A percentile compares a stretch with the other conserved stretches of the same genome.
phyloP scores from a whole-genome alignment of 1,140 invertebrate species.

The Drosophila aff. region DNA sequence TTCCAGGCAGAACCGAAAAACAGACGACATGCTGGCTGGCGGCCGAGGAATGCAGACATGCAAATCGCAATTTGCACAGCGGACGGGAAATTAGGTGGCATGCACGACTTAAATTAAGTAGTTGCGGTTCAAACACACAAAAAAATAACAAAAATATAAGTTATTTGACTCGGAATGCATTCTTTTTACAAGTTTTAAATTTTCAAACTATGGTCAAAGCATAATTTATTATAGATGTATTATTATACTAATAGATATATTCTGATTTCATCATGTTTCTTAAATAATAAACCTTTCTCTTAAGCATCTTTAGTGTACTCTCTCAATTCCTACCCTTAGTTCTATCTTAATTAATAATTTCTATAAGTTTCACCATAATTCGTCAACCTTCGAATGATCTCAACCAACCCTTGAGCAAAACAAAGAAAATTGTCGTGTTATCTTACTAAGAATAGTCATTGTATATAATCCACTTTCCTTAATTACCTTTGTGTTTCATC shows the following conservation, averaged over 20 bases:
- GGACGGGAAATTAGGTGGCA: constrained; percentile 14
- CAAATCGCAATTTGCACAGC: constrained; percentile 65
- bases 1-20: constrained; percentile 30
- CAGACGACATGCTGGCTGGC: constrained; percentile 46
- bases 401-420: not conserved
- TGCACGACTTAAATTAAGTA: constrained; percentile 14
- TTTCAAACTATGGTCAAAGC: too few relatives aligned
- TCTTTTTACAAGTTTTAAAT: not conserved
- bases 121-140: not conserved
- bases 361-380: not conserved
- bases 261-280: too few relatives aligned
- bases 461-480: not conserved
- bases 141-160: not conserved
- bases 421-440: not conserved
- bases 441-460: not conserved
- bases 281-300: too few relatives aligned
- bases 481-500: not conserved
- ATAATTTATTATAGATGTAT: not conserved
- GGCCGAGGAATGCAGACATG: constrained; percentile 44
- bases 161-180: not conserved
- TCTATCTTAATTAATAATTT: too few relatives aligned
- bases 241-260: not conserved
- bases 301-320: too few relatives aligned
- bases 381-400: not conserved
- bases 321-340: too few relatives aligned